These are phyloP conservation scores for Nephrotoma flavescens DNA, from an alignment of 2,888 invertebrate species.

Conservation along the genomic window DNA sequence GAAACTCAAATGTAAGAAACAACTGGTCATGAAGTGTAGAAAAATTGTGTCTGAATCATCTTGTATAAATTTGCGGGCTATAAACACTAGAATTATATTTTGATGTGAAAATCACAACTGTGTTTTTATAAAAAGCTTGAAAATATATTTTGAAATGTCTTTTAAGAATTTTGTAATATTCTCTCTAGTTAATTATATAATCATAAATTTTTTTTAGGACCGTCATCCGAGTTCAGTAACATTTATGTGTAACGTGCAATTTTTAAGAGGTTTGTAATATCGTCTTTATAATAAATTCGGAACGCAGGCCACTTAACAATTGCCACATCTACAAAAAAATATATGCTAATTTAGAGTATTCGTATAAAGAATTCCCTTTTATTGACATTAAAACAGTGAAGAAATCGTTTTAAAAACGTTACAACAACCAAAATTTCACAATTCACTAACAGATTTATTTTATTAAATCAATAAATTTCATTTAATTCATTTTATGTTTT, in stretches of 20 bases:
- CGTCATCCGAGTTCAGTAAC: neutral
- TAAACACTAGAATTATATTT: neutral
- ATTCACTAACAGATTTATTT: neutral
- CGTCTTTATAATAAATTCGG: neutral
- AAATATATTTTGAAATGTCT: neutral
- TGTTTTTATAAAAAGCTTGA: neutral
- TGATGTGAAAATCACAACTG: neutral
- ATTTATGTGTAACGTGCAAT: neutral
- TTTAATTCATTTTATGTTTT: neutral
- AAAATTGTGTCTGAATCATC: neutral
- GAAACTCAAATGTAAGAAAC: neutral
- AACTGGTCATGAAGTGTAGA: neutral
- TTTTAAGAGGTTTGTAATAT: neutral
- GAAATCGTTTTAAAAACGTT: neutral
- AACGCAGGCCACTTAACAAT: neutral
- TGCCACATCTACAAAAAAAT: neutral
- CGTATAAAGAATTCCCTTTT: neutral
- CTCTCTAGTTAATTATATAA: neutral
- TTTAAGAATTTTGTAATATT: neutral
- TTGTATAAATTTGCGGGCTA: neutral
- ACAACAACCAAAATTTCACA: neutral
- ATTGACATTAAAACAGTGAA: neutral
- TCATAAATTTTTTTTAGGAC: neutral
- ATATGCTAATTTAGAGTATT: neutral
- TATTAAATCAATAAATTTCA: neutral